phyloP scores from a whole-genome alignment of 2,888 invertebrate species.

The Noctua janthina region DNA sequence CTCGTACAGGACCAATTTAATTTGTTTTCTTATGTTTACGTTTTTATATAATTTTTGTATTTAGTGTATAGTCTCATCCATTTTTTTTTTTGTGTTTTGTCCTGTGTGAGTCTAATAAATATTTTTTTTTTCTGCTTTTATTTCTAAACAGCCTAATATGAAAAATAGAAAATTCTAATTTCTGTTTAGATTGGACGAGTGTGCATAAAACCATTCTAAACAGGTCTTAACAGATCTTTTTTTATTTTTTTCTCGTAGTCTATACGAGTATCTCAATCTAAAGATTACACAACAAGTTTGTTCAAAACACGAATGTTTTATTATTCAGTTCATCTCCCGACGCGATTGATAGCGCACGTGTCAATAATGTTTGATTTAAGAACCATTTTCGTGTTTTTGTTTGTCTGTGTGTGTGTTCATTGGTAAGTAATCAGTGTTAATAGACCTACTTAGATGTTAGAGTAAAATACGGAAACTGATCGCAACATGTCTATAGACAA shows the following conservation, averaged over 20 bases:
- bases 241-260: neutral
- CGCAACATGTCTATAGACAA: too few relatives aligned
- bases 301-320: neutral
- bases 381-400: constrained; percentile 48
- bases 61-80: too few relatives aligned
- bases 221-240: too few relatives aligned
- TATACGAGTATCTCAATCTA: neutral
- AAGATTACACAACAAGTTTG: constrained; percentile 9
- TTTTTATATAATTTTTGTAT: too few relatives aligned
- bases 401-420: constrained; percentile 51
- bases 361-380: constrained; percentile 39
- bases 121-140: too few relatives aligned
- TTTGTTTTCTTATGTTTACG: too few relatives aligned
- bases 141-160: too few relatives aligned
- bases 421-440: constrained; percentile 43
- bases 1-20: too few relatives aligned
- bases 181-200: too few relatives aligned
- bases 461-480: neutral
- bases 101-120: too few relatives aligned
- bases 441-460: neutral
- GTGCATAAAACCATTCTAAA: neutral
- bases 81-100: too few relatives aligned
- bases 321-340: constrained; percentile 54
- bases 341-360: constrained; percentile 9
- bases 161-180: too few relatives aligned